phyloP scores from a whole-genome alignment of 2,888 invertebrate species.

The Diachrysia chrysitis region DNA sequence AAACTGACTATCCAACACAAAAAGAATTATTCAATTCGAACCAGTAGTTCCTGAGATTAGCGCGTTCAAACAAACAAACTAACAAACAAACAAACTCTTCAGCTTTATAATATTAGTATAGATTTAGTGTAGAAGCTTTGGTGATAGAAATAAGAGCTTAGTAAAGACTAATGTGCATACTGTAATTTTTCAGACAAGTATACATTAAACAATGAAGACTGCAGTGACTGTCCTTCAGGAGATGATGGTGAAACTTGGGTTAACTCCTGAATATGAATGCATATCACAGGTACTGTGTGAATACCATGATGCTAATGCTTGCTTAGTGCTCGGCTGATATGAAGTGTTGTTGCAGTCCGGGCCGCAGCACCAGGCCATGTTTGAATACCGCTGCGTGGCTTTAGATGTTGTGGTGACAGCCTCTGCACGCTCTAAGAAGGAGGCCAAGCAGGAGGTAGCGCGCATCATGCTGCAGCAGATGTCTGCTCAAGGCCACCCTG shows the following conservation, averaged over 20 bases:
- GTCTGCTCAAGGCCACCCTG: conserved; percentile 70
- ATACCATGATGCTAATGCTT: background rate
- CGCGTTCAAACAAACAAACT: too few relatives aligned
- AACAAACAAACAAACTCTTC: too few relatives aligned
- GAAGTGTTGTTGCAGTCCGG: conserved; percentile 71
- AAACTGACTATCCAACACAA: too few relatives aligned
- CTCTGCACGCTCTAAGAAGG: conserved; percentile 87
- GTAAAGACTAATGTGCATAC: too few relatives aligned
- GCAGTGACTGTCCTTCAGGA: conserved; percentile 91
- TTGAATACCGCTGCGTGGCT: conserved; percentile 84
- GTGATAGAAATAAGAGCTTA: too few relatives aligned
- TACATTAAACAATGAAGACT: conserved; percentile 84
- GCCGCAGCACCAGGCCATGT: conserved; percentile 76
- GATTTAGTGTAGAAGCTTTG: too few relatives aligned
- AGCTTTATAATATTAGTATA: too few relatives aligned
- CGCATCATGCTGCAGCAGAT: conserved; percentile 81
- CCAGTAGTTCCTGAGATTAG: too few relatives aligned
- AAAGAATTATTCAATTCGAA: too few relatives aligned
- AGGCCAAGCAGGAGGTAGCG: conserved; percentile 90
- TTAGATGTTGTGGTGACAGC: conserved; percentile 73
- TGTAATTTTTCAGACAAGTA: conserved; percentile 12
- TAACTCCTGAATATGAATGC: conserved; percentile 87
- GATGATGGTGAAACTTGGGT: conserved; percentile 88
- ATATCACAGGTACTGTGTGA: conserved; percentile 71
- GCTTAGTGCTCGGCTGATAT: background rate